Evolutionary conservation across 2,797 vertebrate species (phyloP), one percentile per base, ranked within the genome.

Genomic region (Bucorvus abyssinicus): DNA sequence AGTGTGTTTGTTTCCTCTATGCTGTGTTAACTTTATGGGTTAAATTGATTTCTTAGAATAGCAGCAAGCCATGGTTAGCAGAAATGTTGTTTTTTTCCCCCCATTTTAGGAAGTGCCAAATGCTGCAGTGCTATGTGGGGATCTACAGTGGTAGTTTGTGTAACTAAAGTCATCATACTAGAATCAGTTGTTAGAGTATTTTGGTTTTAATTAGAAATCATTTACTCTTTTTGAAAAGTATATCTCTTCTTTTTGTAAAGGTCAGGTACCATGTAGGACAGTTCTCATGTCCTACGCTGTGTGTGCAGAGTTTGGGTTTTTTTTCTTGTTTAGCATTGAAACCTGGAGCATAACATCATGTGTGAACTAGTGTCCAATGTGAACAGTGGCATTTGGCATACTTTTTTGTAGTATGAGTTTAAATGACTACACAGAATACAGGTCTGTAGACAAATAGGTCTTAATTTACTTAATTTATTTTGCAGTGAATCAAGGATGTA

Each of bases 41-140:
- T 92, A 84, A 92, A 94, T 83, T 74, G 55, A 94, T 90, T 95
- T 97, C 91, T 94, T 85, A 84, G 64, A 84, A 89, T 38, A 82
- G 52, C 87, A 95, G 56, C 49, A 90, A 94, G 40, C 82, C 57
- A 12, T 68, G 71, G 63, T 91, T 94, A 85, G 52, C 93, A 87
- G 78, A 95, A 97, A 69, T 59, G 27, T 65, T 47, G n/a, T 29
- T 77, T 67, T 78, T 75, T 64, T 59, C 65, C 14, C 9, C 2
- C 74, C n/a, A 45, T 86, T 96, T 94, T 87, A 47, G 60, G 95
- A 94, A 90, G 71, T 68, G n/a, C 57, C 67, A 87, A 89, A 49
- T 93, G 15, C 87, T 96, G 69, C 52, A 78, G 30, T 87, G 36
- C 44, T 96, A 32, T 65, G 94, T 12, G 14, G 61, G 53, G 89